Conservation (phyloP, 2,113 vertebrate genomes). For the Chinchilla lanigera region DNA sequence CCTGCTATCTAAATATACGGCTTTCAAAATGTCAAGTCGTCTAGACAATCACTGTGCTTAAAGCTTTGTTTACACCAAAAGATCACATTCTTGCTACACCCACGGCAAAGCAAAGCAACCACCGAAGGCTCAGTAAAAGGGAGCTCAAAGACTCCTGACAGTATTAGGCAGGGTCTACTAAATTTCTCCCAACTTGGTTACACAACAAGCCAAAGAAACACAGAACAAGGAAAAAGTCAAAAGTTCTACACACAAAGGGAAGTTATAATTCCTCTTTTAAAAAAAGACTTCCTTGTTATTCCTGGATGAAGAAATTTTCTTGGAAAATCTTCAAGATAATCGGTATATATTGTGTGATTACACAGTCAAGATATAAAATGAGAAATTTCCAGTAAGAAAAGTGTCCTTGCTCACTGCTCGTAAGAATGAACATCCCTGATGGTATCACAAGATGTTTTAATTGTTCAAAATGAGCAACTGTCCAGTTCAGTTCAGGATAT, state of each 20-base stretch:
- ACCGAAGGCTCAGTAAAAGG: conserved; percentile 11
- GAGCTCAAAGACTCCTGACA: neutral
- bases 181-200: neutral
- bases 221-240: neutral
- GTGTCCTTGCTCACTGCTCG: neutral
- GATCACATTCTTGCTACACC: neutral
- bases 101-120: neutral
- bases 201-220: neutral
- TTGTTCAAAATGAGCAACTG: conserved; percentile 13
- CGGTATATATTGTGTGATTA: conserved; percentile 32
- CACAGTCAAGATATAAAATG: conserved; percentile 54
- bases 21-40: conserved; percentile 43
- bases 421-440: neutral
- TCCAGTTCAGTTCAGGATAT: neutral
- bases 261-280: neutral
- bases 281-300: conserved; percentile 55
- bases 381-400: conserved; percentile 45
- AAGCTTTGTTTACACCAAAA: neutral
- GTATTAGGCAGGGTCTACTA: neutral
- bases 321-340: conserved; percentile 48
- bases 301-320: neutral
- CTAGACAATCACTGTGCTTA: conserved; percentile 37
- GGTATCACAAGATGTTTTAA: neutral
- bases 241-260: conserved; percentile 1
- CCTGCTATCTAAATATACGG: neutral